These are phyloP conservation scores for Pristionchus maxplancki DNA, from an alignment of 2,888 invertebrate species.

Conservation along the genomic window DNA sequence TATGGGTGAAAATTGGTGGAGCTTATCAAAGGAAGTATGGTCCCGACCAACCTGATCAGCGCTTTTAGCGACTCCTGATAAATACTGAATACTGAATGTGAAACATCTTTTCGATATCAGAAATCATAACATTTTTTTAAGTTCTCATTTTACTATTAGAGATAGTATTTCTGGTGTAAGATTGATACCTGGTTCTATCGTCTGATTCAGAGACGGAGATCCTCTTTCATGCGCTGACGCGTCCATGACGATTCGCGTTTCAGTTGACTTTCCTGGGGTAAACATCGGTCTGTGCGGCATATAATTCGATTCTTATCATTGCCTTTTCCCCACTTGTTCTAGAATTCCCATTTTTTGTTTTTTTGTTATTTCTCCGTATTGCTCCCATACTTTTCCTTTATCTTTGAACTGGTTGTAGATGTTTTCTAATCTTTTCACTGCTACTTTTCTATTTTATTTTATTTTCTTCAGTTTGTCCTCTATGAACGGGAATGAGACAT, in stretches of 20 bases:
- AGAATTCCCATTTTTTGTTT: constrained; percentile 62
- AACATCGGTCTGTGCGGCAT: constrained; percentile 58
- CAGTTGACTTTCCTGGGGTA: constrained; percentile 56
- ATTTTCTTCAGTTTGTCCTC: neutral
- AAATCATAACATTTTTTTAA: constrained; percentile 39
- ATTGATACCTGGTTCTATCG: constrained; percentile 55
- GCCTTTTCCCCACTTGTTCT: constrained; percentile 53
- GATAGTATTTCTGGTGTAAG: constrained; percentile 57
- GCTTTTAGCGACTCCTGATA: too few species aligned
- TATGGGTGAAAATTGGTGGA: too few species aligned
- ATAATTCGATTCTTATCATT: constrained; percentile 52
- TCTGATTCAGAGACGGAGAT: constrained; percentile 55
- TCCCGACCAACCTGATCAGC: too few species aligned
- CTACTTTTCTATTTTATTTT: constrained; percentile 21
- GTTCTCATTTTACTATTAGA: constrained; percentile 55
- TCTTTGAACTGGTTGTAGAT: neutral
- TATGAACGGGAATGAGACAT: constrained; percentile 45
- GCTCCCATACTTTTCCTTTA: constrained; percentile 48
- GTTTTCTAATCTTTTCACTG: neutral
- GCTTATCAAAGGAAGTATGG: too few species aligned
- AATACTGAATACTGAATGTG: too few species aligned
- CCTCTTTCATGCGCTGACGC: constrained; percentile 53
- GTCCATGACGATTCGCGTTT: constrained; percentile 60
- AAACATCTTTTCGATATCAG: constrained; percentile 63
- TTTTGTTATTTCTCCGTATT: constrained; percentile 55